A percentile compares a stretch with the other conserved stretches of the same genome.
Conservation (phyloP, 2,113 vertebrate species). For the Cephalophus harveyi region DNA sequence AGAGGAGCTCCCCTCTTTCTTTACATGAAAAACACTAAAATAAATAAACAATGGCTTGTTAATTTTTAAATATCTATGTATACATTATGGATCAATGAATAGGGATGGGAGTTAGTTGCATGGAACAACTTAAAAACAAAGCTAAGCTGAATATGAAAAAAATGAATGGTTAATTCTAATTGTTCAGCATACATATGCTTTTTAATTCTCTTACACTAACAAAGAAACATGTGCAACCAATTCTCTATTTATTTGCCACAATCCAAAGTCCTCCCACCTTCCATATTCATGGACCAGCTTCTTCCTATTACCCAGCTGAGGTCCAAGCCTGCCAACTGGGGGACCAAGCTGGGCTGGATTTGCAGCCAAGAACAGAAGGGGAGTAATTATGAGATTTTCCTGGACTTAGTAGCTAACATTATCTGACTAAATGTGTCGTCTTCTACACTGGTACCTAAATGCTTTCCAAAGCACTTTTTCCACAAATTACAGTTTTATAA, state of each 20-base stretch:
- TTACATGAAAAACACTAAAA: not conserved
- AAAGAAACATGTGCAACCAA: conserved; percentile 65
- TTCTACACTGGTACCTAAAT: conserved; percentile 19
- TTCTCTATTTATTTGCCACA: conserved; percentile 56
- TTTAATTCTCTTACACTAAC: conserved; percentile 50
- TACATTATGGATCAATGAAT: not conserved
- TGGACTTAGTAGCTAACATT: conserved; percentile 24
- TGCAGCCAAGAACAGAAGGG: conserved; percentile 63
- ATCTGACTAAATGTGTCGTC: conserved; percentile 22
- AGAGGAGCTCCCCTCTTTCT: not conserved
- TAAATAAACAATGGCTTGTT: not conserved
- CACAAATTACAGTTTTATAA: not conserved
- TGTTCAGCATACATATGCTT: conserved; percentile 55
- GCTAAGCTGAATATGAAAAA: conserved; percentile 50
- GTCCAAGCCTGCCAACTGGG: conserved; percentile 44
- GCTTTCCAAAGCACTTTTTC: conserved; percentile 20
- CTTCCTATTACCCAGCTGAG: conserved; percentile 62
- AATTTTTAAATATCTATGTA: not conserved
- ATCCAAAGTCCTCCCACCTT: conserved; percentile 63
- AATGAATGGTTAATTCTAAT: conserved; percentile 28
- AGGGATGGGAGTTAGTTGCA: not conserved
- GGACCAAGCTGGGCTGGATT: conserved; percentile 52
- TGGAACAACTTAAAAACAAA: conserved; percentile 45
- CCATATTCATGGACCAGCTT: conserved; percentile 53
- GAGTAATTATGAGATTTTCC: conserved; percentile 52